Conservation (phyloP, 2,113 vertebrate genomes). For the Isurus oxyrinchus region DNA sequence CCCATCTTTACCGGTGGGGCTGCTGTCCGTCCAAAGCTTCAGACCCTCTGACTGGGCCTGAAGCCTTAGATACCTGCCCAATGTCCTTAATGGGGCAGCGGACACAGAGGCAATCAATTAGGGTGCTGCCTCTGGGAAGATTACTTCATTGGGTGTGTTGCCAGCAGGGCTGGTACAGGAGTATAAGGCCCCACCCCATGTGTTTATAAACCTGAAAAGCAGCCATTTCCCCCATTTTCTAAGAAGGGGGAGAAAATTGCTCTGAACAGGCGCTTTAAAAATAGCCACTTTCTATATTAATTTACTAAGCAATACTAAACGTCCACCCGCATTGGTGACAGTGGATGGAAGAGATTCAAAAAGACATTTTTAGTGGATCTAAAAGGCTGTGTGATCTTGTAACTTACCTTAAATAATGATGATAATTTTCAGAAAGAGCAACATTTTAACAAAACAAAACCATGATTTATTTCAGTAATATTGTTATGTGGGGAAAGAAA, state of each 20-base stretch:
- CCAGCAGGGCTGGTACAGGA: background rate
- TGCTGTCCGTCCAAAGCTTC: too few species aligned
- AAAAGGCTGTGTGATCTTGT: background rate
- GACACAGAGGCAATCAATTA: background rate
- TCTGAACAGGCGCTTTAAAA: background rate
- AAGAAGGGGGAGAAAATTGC: background rate
- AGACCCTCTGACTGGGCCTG: too few species aligned
- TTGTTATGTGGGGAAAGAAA: slow-evolving; percentile 30
- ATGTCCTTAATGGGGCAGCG: background rate
- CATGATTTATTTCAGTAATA: slow-evolving; percentile 31
- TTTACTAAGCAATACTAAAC: background rate
- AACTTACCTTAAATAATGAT: slow-evolving; percentile 14
- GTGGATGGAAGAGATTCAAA: background rate
- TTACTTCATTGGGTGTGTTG: background rate
- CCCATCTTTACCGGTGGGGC: background rate
- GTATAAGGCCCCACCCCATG: background rate
- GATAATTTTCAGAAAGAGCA: slow-evolving; percentile 28
- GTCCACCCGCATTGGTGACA: background rate
- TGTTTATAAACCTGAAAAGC: background rate
- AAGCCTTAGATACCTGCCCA: background rate
- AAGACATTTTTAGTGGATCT: background rate
- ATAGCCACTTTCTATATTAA: background rate
- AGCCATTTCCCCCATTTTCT: background rate
- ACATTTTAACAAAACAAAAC: slow-evolving; percentile 14
- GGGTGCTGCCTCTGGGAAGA: background rate